A percentile compares a stretch with the other conserved stretches of the same genome.
Evolutionary conservation across 1,140 invertebrate genomes (phyloP).

Genomic region (Tetramorium simillimum): DNA sequence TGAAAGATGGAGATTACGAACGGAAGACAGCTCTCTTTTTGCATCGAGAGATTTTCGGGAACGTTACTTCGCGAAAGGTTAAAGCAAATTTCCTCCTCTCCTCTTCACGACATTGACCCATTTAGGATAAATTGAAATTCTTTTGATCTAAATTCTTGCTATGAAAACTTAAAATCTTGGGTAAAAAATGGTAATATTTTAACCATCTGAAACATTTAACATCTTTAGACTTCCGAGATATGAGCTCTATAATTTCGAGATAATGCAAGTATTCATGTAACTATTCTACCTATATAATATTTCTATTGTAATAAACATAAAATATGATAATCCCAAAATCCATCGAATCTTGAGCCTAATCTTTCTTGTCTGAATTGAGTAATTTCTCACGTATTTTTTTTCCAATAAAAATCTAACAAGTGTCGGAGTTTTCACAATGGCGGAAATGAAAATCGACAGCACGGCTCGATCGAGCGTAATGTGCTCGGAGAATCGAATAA

Average conservation of each 20-base stretch:
- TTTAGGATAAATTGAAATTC: background rate
- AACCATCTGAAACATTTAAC: background rate
- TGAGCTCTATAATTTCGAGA: background rate
- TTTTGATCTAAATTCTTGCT: background rate
- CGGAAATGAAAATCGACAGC: slow-evolving; percentile 42
- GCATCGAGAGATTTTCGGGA: slow-evolving; percentile 28
- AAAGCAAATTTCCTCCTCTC: background rate
- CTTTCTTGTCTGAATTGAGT: background rate
- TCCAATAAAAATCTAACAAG: slow-evolving; percentile 23
- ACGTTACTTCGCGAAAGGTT: slow-evolving; percentile 6
- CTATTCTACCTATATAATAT: background rate
- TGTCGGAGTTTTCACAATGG: slow-evolving; percentile 25
- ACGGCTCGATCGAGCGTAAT: slow-evolving; percentile 58
- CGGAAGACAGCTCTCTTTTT: slow-evolving; percentile 47
- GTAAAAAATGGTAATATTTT: background rate
- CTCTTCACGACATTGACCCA: background rate
- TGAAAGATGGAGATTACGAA: slow-evolving; percentile 65
- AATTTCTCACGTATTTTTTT: slow-evolving; percentile 14
- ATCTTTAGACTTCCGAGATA: background rate
- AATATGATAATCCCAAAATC: background rate
- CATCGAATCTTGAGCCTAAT: background rate
- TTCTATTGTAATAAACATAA: background rate
- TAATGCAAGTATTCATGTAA: background rate
- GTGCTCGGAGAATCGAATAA: slow-evolving; percentile 71
- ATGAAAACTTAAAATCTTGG: background rate